A percentile compares a stretch with the other conserved stretches of the same genome.
Conservation (phyloP, 1,140 invertebrate genomes). For the Harlomillsia oculata region DNA sequence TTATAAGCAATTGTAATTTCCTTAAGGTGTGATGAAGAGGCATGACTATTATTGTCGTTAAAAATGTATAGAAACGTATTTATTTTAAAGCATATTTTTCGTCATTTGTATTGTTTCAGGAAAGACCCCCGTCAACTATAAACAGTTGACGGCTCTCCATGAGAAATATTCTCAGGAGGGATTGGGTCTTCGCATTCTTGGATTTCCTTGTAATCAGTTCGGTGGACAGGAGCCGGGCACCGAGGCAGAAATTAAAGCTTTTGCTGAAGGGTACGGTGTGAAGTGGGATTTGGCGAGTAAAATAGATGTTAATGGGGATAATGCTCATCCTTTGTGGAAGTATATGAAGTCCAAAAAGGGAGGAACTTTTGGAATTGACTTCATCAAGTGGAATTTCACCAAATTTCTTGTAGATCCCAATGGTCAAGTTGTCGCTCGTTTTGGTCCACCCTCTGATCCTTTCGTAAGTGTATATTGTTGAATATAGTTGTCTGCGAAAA, state of each 20-base stretch:
- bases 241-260: constrained; percentile 60
- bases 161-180: constrained; percentile 52
- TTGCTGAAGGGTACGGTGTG: constrained; percentile 55
- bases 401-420: constrained; percentile 75
- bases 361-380: constrained; percentile 56
- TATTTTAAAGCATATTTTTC: too few species aligned
- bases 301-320: constrained; percentile 77
- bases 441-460: constrained; percentile 65
- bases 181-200: constrained; percentile 61
- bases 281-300: constrained; percentile 71
- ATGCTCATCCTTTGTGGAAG: constrained; percentile 73
- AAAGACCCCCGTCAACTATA: constrained; percentile 63
- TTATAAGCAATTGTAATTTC: background rate
- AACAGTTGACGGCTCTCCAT: constrained; percentile 59
- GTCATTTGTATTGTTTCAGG: constrained; percentile 2
- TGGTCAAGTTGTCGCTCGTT: constrained; percentile 71
- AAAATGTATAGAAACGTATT: too few species aligned
- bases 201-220: constrained; percentile 91
- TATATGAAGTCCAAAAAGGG: constrained; percentile 71
- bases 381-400: constrained; percentile 95
- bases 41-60: too few species aligned
- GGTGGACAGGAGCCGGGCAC: constrained; percentile 62
- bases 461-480: constrained; percentile 41
- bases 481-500: background rate
- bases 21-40: background rate